Percentiles rank a stretch among this genome's conserved stretches.
phyloP scores from a whole-genome alignment of 2,888 invertebrate species.

The Clusia tigrina region DNA sequence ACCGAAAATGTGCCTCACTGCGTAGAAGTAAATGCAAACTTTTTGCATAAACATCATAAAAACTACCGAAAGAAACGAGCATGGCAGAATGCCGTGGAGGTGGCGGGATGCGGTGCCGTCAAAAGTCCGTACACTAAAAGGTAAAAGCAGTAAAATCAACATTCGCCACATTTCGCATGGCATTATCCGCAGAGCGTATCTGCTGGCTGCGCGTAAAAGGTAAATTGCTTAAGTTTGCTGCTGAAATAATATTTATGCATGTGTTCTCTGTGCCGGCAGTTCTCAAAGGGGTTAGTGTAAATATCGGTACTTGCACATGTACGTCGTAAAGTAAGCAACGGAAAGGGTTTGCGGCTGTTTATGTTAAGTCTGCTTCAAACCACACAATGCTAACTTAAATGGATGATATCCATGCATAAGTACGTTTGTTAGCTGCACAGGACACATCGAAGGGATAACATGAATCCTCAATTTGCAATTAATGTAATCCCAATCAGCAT shows the following conservation, averaged over 20 bases:
- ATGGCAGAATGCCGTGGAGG: no score
- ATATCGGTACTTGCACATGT: not conserved
- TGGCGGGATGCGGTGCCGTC: not conserved
- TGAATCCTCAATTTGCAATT: no score
- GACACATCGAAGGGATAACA: no score
- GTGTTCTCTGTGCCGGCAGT: not conserved
- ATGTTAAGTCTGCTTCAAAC: no score
- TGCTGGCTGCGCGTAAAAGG: slow-evolving; percentile 3
- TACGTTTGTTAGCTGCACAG: no score
- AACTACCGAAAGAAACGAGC: not conserved
- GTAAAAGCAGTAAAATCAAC: slow-evolving; percentile 3
- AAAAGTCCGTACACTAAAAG: not conserved
- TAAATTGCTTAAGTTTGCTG: not conserved
- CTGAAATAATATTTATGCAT: slow-evolving; percentile 1
- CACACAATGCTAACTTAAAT: no score
- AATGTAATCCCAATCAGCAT: no score
- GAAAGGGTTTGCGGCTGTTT: no score
- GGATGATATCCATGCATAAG: no score
- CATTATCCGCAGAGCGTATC: not conserved
- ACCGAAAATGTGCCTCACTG: slow-evolving; percentile 6
- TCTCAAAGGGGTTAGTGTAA: not conserved
- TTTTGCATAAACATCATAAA: slow-evolving; percentile 10
- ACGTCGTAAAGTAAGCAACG: no score
- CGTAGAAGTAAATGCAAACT: not conserved
- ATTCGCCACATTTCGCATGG: slow-evolving; percentile 8